Evolutionary conservation across 2,888 invertebrate species (phyloP).

Genomic region (Tromatobia lineatoria): DNA sequence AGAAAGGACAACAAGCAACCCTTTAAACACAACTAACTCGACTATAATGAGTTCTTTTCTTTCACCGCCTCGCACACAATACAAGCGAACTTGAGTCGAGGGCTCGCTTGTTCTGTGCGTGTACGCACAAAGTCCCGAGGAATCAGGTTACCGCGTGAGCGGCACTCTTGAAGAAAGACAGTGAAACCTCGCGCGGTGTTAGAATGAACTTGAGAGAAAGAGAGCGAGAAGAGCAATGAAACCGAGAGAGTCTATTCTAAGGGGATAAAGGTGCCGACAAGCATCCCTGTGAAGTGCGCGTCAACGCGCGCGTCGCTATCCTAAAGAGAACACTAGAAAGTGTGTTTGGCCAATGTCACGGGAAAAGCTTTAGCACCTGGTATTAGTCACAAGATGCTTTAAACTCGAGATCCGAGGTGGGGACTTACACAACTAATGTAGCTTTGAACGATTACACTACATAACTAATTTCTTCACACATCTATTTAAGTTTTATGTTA

Average conservation of each 20-base stretch:
- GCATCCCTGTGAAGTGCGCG: conserved; percentile 72
- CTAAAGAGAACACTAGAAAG: conserved; percentile 63
- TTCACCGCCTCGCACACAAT: conserved; percentile 57
- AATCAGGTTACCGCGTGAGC: conserved; percentile 73
- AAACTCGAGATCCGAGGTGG: conserved; percentile 46
- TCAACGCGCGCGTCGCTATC: conserved; percentile 64
- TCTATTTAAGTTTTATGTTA: not conserved
- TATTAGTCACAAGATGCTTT: conserved; percentile 71
- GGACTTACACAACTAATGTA: not conserved
- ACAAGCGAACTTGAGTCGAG: conserved; percentile 57
- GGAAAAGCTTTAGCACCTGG: conserved; percentile 76
- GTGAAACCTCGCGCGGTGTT: conserved; percentile 51
- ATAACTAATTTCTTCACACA: not conserved
- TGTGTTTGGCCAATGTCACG: conserved; percentile 77
- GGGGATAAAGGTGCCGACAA: conserved; percentile 77
- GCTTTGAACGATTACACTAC: not conserved
- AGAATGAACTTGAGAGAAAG: conserved; percentile 28
- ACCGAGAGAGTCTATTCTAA: conserved; percentile 63
- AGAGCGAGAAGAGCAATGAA: conserved; percentile 28
- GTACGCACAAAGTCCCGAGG: conserved; percentile 64
- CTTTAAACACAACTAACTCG: conserved; percentile 67
- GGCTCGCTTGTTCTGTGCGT: conserved; percentile 43
- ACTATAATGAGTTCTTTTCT: conserved; percentile 66
- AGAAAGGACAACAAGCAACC: conserved; percentile 58
- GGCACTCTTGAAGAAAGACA: conserved; percentile 75